Conservation (phyloP, 2,888 invertebrate species). For the Thymelicus lineola region DNA sequence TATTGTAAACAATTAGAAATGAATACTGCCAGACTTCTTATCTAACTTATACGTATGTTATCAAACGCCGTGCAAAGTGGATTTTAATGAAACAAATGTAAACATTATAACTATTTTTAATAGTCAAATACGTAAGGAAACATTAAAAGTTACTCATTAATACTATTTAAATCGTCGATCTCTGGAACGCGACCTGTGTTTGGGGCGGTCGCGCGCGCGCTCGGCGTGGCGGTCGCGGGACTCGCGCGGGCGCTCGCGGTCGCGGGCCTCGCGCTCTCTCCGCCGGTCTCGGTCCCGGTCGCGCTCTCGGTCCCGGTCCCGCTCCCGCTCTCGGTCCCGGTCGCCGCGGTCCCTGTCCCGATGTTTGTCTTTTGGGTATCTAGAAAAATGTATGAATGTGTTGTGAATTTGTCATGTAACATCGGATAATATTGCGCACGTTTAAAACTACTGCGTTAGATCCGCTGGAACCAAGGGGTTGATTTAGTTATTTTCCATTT, state of each 20-base stretch:
- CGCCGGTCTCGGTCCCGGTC: slow-evolving; percentile 46
- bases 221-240: slow-evolving; percentile 53
- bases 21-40: too few relatives aligned
- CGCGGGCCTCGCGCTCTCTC: slow-evolving; percentile 47
- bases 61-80: too few relatives aligned
- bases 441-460: too few relatives aligned
- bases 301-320: slow-evolving; percentile 54
- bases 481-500: too few relatives aligned
- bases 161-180: slow-evolving; percentile 78
- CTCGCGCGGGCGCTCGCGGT: slow-evolving; percentile 51
- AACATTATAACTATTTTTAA: slow-evolving; percentile 65
- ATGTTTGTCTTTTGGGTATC: slow-evolving; percentile 75
- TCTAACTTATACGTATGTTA: too few relatives aligned
- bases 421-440: too few relatives aligned
- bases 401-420: not conserved
- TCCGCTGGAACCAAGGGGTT: too few relatives aligned
- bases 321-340: slow-evolving; percentile 62
- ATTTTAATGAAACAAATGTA: slow-evolving; percentile 7
- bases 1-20: too few relatives aligned
- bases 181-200: slow-evolving; percentile 67
- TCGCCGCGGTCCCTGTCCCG: slow-evolving; percentile 48
- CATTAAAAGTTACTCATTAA: slow-evolving; percentile 48
- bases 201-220: slow-evolving; percentile 61
- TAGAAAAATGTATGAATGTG: slow-evolving; percentile 55
- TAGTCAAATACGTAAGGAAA: slow-evolving; percentile 57